Base-by-base conservation (phyloP, 2,888 invertebrate genomes). In the Xiphydria camelus region DNA sequence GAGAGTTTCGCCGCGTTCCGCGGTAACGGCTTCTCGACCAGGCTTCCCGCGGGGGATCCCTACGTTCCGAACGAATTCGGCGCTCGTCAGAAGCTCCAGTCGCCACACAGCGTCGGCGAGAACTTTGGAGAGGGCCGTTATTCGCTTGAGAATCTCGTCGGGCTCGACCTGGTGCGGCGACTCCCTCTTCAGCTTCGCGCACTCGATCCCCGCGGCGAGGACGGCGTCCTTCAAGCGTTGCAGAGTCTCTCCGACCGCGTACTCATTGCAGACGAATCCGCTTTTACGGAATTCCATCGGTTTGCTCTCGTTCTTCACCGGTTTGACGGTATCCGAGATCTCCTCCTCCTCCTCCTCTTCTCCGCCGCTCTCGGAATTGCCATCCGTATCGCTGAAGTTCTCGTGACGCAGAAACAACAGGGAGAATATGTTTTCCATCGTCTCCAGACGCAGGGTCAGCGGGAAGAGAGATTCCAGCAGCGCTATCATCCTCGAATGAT, bases 21-120 rank as follows among this genome's bases (percentile, higher is more conserved):
- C 15, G 0, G 38, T 79, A 12, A 76, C 76, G 41, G 73, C 75
- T 1, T 78, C 78, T n/a, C n/a, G n/a, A n/a, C n/a, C n/a, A n/a
- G n/a, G n/a, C n/a, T n/a, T n/a, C n/a, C n/a, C n/a, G n/a, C n/a
- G n/a, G 4, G 78, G 55, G 18, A 74, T 73, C 43, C 78, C 72
- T 5, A 77, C 77, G 48, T 77, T 78, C 3, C 76, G 73, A 23
- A 78, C 75, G 2, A 80, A 80, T 4, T 82, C 79, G 1, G 80
- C 69, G 43, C 79, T 81, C 0, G 81, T 80, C n/a, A 89, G 80
- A 33, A 89, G 70, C 62, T 88, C 86, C 57, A 87, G 77, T 61
- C 88, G 82, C 89, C 89, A 89, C 47, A 81, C 76, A 4, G 86
- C 87, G 69, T 89, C 87, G 51, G 80, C 82, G 3, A 87, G 79